Conservation (phyloP, 2,888 invertebrate genomes). For the Protonemura montana region DNA sequence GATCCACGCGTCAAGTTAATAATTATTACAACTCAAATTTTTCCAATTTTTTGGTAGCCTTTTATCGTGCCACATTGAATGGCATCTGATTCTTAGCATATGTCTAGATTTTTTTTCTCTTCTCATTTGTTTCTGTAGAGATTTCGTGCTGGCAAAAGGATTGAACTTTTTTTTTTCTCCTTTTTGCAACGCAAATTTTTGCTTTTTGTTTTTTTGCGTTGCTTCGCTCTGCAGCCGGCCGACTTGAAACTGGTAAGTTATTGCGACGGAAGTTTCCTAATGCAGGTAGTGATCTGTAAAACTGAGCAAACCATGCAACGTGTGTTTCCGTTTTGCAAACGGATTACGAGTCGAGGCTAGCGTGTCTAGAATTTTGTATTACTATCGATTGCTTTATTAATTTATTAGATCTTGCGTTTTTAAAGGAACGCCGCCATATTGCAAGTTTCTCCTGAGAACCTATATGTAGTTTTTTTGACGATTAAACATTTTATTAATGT, state of each 20-base stretch:
- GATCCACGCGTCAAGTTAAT: too few species aligned
- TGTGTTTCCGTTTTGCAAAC: too few species aligned
- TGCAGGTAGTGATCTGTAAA: too few species aligned
- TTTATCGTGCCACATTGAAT: too few species aligned
- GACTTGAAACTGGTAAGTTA: too few species aligned
- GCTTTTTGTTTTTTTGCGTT: neutral
- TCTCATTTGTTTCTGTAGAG: too few species aligned
- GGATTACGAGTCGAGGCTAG: neutral
- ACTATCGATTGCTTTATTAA: neutral
- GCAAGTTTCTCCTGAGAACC: neutral
- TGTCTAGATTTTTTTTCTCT: too few species aligned
- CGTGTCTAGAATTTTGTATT: neutral
- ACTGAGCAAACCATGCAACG: too few species aligned
- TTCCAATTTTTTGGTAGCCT: too few species aligned
- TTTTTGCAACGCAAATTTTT: neutral
- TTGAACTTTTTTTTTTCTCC: neutral
- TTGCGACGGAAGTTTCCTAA: too few species aligned
- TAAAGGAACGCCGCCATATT: neutral
- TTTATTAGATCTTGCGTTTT: neutral
- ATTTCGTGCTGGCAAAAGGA: neutral
- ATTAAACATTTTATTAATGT: neutral
- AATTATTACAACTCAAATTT: too few species aligned
- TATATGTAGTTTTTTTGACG: neutral
- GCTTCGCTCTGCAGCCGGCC: neutral
- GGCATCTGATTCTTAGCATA: too few species aligned